Conservation (phyloP, 2,888 invertebrate genomes). For the Melanostoma mellinum region DNA sequence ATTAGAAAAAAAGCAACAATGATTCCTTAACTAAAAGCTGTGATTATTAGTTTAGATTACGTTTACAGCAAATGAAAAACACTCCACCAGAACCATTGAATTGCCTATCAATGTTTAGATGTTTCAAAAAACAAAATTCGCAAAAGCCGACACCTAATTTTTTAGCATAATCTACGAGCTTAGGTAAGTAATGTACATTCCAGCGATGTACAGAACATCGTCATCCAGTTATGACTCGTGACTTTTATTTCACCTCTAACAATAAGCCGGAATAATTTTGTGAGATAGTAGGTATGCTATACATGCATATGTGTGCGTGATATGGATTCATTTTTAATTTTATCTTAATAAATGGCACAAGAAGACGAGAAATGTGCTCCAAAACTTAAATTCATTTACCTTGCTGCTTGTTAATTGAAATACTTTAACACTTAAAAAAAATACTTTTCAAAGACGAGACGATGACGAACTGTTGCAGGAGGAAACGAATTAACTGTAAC, state of each 20-base stretch:
- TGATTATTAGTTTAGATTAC: neutral
- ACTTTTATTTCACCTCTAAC: constrained; percentile 71
- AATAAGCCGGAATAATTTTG: constrained; percentile 58
- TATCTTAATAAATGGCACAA: neutral
- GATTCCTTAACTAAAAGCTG: neutral
- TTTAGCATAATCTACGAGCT: too few species aligned
- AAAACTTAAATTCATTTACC: constrained; percentile 46
- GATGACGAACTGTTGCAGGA: constrained; percentile 11
- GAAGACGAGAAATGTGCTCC: neutral
- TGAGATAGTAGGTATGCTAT: constrained; percentile 30
- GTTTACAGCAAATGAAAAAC: neutral
- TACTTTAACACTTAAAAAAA: constrained; percentile 35
- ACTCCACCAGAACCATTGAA: neutral
- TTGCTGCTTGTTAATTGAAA: constrained; percentile 42
- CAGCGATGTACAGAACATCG: neutral
- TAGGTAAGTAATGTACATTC: too few species aligned
- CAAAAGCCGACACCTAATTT: too few species aligned
- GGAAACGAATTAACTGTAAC: constrained; percentile 34
- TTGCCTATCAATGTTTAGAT: neutral
- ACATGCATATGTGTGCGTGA: constrained; percentile 4
- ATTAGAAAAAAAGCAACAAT: neutral
- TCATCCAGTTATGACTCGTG: constrained; percentile 52
- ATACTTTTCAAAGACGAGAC: constrained; percentile 10
- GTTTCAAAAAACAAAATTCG: neutral
- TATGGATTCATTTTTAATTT: neutral